Percentiles rank a stretch among this genome's conserved stretches.
phyloP scores from a whole-genome alignment of 2,113 vertebrate genomes.

The Gavia stellata region DNA sequence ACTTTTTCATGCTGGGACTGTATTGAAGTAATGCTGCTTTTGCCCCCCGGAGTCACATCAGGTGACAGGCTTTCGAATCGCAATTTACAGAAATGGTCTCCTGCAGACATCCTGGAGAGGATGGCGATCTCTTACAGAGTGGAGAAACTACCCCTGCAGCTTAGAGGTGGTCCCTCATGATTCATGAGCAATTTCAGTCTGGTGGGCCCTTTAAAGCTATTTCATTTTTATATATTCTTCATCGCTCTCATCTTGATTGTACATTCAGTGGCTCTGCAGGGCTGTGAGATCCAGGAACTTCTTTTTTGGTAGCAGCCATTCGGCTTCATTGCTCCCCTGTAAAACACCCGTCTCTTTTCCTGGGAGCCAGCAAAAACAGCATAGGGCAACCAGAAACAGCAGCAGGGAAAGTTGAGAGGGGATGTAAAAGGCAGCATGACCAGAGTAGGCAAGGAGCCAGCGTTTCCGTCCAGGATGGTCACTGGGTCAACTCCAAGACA shows the following conservation, averaged over 20 bases:
- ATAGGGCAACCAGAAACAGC: neutral
- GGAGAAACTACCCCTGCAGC: neutral
- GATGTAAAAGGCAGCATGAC: neutral
- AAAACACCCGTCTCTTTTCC: neutral
- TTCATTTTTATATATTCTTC: slow-evolving; percentile 3
- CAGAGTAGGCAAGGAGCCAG: neutral
- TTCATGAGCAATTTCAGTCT: neutral
- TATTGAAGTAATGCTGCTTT: neutral
- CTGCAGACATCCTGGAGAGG: neutral
- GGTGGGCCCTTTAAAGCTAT: neutral
- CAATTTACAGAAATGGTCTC: slow-evolving; percentile 13
- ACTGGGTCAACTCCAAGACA: neutral
- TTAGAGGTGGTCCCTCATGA: neutral
- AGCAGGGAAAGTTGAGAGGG: neutral
- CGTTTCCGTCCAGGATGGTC: neutral
- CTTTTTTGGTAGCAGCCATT: neutral
- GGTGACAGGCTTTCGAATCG: neutral
- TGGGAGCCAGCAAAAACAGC: neutral
- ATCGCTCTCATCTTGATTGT: neutral
- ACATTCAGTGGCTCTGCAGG: neutral
- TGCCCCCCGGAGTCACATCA: neutral
- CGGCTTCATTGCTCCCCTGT: neutral
- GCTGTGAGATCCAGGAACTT: neutral
- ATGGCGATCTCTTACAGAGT: neutral
- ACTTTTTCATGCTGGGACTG: slow-evolving; percentile 5